Conservation (phyloP, 2,113 vertebrate species). For the Protomyctophum bolini region DNA sequence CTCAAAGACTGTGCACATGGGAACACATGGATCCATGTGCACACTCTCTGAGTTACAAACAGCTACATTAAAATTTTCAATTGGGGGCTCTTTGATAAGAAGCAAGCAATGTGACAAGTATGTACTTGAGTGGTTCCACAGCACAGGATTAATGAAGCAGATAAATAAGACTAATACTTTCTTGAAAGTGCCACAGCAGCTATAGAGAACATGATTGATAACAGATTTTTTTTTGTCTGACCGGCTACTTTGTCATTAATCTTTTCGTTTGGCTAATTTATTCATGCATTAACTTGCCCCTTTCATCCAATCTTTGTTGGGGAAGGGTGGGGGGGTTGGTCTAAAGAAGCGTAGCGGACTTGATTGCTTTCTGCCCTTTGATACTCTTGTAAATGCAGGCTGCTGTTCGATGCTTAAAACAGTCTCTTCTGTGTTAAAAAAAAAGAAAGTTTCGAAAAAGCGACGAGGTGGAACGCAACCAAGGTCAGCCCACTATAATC, state of each 20-base stretch:
- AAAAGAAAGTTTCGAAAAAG: background rate
- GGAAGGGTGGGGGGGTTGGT: background rate
- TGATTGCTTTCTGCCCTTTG: slow-evolving; percentile 42
- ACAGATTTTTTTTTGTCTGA: background rate
- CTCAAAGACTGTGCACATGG: too few species aligned
- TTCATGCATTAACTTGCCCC: slow-evolving; percentile 10
- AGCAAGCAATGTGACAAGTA: too few species aligned
- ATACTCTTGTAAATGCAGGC: background rate
- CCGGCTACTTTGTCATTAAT: slow-evolving; percentile 16
- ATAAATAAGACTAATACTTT: too few species aligned
- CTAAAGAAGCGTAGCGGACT: slow-evolving; percentile 3
- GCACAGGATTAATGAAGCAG: too few species aligned
- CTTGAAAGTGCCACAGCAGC: too few species aligned
- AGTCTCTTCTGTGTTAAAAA: slow-evolving; percentile 39
- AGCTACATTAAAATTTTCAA: too few species aligned
- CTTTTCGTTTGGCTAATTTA: slow-evolving; percentile 15
- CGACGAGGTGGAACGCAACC: background rate
- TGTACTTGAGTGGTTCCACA: too few species aligned
- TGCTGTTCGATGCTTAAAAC: slow-evolving; percentile 24
- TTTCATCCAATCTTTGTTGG: slow-evolving; percentile 19
- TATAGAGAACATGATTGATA: too few species aligned
- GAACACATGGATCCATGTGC: too few species aligned
- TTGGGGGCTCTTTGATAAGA: too few species aligned
- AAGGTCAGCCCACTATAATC: slow-evolving; percentile 5
- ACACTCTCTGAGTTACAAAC: too few species aligned